Evolutionary conservation across 2,888 invertebrate genomes (phyloP), one percentile per base, ranked within the genome.

Genomic region (Polietes domitor): DNA sequence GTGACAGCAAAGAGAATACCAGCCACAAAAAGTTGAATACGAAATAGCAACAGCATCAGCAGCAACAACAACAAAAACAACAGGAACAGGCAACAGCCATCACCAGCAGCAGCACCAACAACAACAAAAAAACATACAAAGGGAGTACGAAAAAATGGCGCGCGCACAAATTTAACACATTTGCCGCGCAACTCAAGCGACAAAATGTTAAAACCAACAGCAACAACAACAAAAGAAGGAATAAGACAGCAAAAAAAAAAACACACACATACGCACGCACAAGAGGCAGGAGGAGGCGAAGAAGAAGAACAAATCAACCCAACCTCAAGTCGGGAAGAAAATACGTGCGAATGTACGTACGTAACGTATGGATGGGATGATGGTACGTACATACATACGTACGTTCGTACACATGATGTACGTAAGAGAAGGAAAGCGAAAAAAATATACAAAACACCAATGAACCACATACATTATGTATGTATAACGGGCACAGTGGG

Each of bases 141-240:
- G 15, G 17, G 61, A 61, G 61, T 28, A 77, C 37, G 61, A 65
- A 80, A 83, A 84, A 81, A 84, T 84, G 84, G 78, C 84, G 84
- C 84, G 84, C 84, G 84, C 84, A 84, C 80, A 81, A 81, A 78
- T 84, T 81, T 81, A 84, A 76, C 80, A 84, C 84, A 81, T 84
- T 84, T 83, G 82, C 85, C 83, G 83, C 85, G 71, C 86, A 83
- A 85, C 85, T 85, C 86, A 80, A 82, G 83, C 86, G 78, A 85
- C 83, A 85, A 85, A 83, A 83, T 85, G 65, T 72, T 80, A 80
- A 84, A 80, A 80, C 81, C 77, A 82, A 74, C 78, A 68, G 19
- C 19, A 47, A 72, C 2, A n/a, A 37, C 32, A 17, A 17, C 15
- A 41, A 43, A 26, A 55, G 32, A 37, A 32, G 7, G 7, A 37